Base-by-base conservation (phyloP, 2,797 vertebrate species). In the Enoplosus armatus region DNA sequence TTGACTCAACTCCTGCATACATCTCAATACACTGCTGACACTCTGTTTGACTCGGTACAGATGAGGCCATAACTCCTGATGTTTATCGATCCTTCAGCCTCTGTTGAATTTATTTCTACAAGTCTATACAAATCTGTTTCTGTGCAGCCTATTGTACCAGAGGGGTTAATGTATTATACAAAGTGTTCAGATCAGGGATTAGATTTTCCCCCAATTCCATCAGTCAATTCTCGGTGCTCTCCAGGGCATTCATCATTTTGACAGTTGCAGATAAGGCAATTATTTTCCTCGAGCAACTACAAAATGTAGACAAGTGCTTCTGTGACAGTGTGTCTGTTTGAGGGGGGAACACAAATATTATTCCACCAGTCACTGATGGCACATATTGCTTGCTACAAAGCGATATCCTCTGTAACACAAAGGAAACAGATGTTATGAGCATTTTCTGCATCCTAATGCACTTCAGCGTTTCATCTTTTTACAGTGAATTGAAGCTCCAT, bases 211-310 rank as follows among this genome's bases (percentile, higher is more conserved):
- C 92, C 92, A 92, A 95, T 95, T 95, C 93, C 93, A 95, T 95
- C 94, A 93, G 94, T 95, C 95, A 94, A 93, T 95, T 95, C 93
- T 92, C 62, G 61, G 90, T 83, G 89, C 90, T 94, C 94, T 95
- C 92, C 37, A 31, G 91, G 93, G 94, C 95, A 95, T 95, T 95
- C 93, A 95, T 95, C 95, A 95, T 95, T 94, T 91, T 95, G 95
- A 95, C 95, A 95, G 94, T 94, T 94, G 94, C 93, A 95, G 94
- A 95, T 95, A 95, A 94, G 94, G 94, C 95, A 95, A 95, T 95
- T 95, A 95, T 95, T 95, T 95, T 94, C 90, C 92, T 85, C 87
- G 78, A 93, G 94, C 93, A 93, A 94, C 93, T 94, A 95, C 93
- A 94, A 94, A 95, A 94, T 93, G 93, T 94, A 94, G 94, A 94